Conservation (phyloP, 2,113 vertebrate species). For the Danio rerio region GRCz12tu NC_133180.1:53614501-53615000, state of each 20-base stretch:
- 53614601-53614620: constrained; percentile 3
- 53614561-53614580: constrained; percentile 14
- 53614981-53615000: not conserved
- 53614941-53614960: constrained; percentile 60
- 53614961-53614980: not conserved
- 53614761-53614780: constrained; percentile 48
- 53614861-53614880: constrained; percentile 53
- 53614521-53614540: not conserved
- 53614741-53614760: constrained; percentile 57
- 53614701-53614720: constrained; percentile 53
- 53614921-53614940: constrained; percentile 64
- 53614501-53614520: constrained; percentile 9
- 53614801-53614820: constrained; percentile 49
- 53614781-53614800: constrained; percentile 41
- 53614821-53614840: constrained; percentile 53
- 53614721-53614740: constrained; percentile 59
- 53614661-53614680: constrained; percentile 57
- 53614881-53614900: constrained; percentile 35
- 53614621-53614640: constrained; percentile 16
- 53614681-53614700: constrained; percentile 55
- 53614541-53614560: not conserved
- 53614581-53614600: constrained; percentile 4
- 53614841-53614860: constrained; percentile 49
- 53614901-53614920: constrained; percentile 51
- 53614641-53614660: constrained; percentile 29